A percentile compares a stretch with the other conserved stretches of the same genome.
These are phyloP conservation scores for Ectropis grisescens DNA, from an alignment of 1,140 invertebrate species.

Conservation along the genomic window DNA sequence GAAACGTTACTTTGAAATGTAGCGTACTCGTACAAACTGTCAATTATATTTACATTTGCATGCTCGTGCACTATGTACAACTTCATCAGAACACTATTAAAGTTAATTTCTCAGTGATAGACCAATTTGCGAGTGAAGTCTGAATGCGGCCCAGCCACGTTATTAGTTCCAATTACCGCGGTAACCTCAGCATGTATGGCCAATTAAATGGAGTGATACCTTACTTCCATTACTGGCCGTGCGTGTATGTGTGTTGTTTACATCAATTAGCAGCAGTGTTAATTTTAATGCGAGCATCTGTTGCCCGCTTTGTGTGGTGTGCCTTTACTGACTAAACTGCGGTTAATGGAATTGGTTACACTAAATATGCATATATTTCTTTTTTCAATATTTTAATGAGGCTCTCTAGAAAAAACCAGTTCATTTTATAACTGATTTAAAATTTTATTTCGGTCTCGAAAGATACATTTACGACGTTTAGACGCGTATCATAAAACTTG, in stretches of 20 bases:
- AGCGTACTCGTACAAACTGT: too few species aligned
- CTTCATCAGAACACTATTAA: too few species aligned
- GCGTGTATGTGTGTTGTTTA: slow-evolving; percentile 54
- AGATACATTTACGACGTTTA: too few species aligned
- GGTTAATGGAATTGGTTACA: too few species aligned
- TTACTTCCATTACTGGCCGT: slow-evolving; percentile 56
- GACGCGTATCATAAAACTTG: too few species aligned
- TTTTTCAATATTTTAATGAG: too few species aligned
- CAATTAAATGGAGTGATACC: slow-evolving; percentile 64
- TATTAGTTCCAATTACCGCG: slow-evolving; percentile 60
- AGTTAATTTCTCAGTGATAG: slow-evolving; percentile 14
- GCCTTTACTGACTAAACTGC: slow-evolving; percentile 10
- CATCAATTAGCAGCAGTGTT: slow-evolving; percentile 53
- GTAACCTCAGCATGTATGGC: slow-evolving; percentile 58
- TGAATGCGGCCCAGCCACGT: slow-evolving; percentile 33
- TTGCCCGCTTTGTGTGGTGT: slow-evolving; percentile 16
- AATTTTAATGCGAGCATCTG: slow-evolving; percentile 37
- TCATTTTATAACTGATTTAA: too few species aligned
- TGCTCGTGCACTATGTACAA: too few species aligned
- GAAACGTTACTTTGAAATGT: too few species aligned
- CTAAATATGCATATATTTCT: not conserved
- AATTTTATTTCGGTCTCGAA: too few species aligned
- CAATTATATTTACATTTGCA: too few species aligned
- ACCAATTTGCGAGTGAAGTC: slow-evolving; percentile 28
- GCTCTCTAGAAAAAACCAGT: too few species aligned